These are phyloP conservation scores for Alosa sapidissima DNA, from an alignment of 2,797 vertebrate genomes.

Conservation along the genomic window DNA sequence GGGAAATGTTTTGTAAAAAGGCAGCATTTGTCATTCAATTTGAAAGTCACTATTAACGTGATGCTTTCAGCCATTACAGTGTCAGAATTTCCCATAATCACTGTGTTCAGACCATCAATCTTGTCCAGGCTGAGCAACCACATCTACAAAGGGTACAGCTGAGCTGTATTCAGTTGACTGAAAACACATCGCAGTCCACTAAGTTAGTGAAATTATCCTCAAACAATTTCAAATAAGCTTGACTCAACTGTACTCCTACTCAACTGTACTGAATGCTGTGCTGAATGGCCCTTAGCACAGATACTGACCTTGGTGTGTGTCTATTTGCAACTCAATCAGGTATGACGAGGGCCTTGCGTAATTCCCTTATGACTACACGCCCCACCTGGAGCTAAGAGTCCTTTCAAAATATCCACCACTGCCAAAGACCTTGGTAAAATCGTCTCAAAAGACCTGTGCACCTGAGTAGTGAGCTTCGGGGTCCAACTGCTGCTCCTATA, in stretches of 20 bases:
- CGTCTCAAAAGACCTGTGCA: neutral
- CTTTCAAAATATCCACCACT: neutral
- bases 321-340: neutral
- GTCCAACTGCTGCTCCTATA: neutral
- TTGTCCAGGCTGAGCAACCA: neutral
- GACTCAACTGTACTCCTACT: neutral
- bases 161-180: neutral
- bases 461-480: neutral
- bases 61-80: neutral
- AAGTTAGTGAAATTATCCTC: neutral
- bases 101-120: conserved; percentile 4
- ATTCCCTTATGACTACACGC: neutral
- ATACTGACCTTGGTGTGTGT: neutral
- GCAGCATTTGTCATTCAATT: neutral
- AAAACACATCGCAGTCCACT: too few relatives aligned
- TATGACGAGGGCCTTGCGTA: neutral
- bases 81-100: neutral
- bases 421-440: neutral
- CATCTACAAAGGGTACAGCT: neutral
- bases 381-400: neutral
- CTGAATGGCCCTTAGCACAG: neutral
- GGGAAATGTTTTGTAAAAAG: neutral
- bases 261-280: neutral
- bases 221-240: neutral
- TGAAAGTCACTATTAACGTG: neutral